Evolutionary conservation across 2,888 invertebrate genomes (phyloP).

Genomic region (Acanthacorydalis orientalis): DNA sequence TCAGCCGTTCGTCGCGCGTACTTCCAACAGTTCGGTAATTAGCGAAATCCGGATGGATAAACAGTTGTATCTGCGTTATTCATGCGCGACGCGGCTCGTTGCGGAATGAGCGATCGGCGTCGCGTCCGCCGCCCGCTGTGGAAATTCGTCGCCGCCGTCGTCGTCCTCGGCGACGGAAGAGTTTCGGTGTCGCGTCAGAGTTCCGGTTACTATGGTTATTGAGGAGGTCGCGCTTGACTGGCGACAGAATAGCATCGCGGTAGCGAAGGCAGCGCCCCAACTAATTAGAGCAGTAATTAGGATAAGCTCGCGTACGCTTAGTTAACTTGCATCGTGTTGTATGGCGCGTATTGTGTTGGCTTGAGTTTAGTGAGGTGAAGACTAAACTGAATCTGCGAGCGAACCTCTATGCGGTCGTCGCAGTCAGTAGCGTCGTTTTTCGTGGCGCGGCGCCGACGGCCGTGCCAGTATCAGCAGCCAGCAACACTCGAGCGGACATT

Average conservation of each 20-base stretch:
- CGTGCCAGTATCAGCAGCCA: no score
- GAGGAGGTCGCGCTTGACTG: constrained; percentile 1
- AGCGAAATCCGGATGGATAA: neutral
- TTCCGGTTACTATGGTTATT: neutral
- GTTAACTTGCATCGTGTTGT: constrained; percentile 13
- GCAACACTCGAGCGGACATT: no score
- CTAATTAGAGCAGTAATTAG: constrained; percentile 29
- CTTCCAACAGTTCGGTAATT: neutral
- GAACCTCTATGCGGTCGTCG: no score
- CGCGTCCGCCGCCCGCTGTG: constrained; percentile 18
- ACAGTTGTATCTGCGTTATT: neutral
- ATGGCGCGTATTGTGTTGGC: no score
- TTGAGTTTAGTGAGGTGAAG: no score
- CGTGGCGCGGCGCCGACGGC: no score
- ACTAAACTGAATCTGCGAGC: no score
- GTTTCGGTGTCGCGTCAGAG: neutral
- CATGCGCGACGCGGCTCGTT: neutral
- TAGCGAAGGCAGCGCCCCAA: constrained; percentile 5
- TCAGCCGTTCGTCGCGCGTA: neutral
- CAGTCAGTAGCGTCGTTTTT: no score
- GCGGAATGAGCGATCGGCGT: neutral
- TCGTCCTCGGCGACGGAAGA: no score
- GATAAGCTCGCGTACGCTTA: constrained; percentile 25
- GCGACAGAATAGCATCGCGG: neutral
- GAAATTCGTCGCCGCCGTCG: neutral